Base-by-base conservation (phyloP, 2,113 vertebrate species). In the Equus quagga region DNA sequence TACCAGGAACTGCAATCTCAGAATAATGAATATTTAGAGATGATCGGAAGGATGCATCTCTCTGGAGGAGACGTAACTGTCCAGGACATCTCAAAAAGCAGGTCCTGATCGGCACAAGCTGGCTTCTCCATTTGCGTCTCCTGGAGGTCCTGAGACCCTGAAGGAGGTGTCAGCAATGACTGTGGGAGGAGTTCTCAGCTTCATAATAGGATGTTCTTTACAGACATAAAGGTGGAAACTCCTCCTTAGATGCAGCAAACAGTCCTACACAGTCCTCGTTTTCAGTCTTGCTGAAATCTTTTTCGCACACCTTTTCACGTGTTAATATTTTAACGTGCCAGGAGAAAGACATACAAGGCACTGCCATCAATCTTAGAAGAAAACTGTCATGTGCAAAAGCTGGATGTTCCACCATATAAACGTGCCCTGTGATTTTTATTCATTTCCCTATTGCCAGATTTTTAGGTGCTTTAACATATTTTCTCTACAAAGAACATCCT, bases 91-190 rank as follows among this genome's bases (percentile, higher is more conserved):
- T 65, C 65, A 33, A 36, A 36, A 93, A 49, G 49, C 58, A 81
- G 18, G 4, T 60, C 14, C 8, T 24, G 21, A 2, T 8, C 12
- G 56, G 58, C 12, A 41, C 0, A 9, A 49, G 0, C 18, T 23
- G 36, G 56, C 12, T 13, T 13, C 36, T 76, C 33, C 17, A 23
- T 49, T 67, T 62, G 60, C 62, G 41, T 51, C 51, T 28, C 58
- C 2, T 5, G n/a, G 31, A 65, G 70, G 72, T n/a, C 33, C 26
- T 41, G 19, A 64, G 56, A 49, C 46, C 33, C 26, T 56, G 8
- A 23, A 36, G 9, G 17, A 60, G 18, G 5, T 49, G 8, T 2
- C 0, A 0, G 24, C n/a, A 46, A 23, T 21, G 13, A 41, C n/a
- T 8, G 1, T 11, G 8, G 10, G 15, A 79, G 28, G 62, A 49